Base-by-base conservation (phyloP, 2,797 vertebrate genomes). In the Allobates femoralis region DNA sequence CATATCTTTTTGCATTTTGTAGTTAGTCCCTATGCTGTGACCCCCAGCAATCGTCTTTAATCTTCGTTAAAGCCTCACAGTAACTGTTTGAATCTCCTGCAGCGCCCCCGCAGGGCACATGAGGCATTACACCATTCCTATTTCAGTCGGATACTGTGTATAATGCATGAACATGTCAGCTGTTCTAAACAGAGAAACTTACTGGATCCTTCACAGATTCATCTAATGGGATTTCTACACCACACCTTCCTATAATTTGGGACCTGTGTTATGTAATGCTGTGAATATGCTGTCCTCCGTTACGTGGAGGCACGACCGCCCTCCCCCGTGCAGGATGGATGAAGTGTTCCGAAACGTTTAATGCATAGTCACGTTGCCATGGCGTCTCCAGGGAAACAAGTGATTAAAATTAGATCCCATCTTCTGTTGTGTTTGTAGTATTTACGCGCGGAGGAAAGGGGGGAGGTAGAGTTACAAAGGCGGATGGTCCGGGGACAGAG, bases 321-420 rank as follows among this genome's bases (percentile, higher is more conserved):
- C 3, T 23, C 5, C 73, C 26, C 46, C 1, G 14, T 21, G 53
- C 46, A 53, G 55, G 55, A 79, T 21, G 34, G 30, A 79, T 73
- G 37, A 37, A 51, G 53, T 58, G 30, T 60, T 82, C 23, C 30
- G 30, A 85, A 78, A 88, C 92, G 92, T 93, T 92, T 90, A 92
- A 92, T 95, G 93, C 91, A 92, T 92, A 88, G 88, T 91, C 93
- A 89, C 84, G 97, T 99, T 98, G 95, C 96, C 94, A 99, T 97
- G 96, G 96, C 81, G 93, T 97, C 96, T 97, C 97, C 96, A 93
- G 88, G 96, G 96, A 96, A 94, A 97, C 93, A n/a, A 76, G 79
- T 28, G 90, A 95, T 93, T 93, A 94, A 96, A 96, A 97, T 97
- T 96, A 96, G 93, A 95, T 93, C 90, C 87, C 60, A 92, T 93